phyloP scores from a whole-genome alignment of 2,888 invertebrate genomes.

The Xiphydria camelus region DNA sequence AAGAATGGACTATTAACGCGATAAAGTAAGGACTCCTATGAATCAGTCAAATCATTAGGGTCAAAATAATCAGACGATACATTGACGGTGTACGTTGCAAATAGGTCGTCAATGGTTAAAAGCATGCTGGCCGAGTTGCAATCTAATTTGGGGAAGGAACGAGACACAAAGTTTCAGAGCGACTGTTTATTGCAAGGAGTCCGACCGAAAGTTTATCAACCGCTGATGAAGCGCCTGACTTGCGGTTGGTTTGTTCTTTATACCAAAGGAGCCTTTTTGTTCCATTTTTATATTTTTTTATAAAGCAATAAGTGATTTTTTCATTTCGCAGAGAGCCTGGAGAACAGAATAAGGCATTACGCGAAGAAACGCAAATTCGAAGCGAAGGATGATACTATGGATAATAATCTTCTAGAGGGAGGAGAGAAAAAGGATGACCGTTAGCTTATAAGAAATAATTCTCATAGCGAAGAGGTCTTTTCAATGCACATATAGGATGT shows the following conservation, averaged over 20 bases:
- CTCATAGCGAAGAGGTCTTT: no score
- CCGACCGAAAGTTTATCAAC: slow-evolving; percentile 71
- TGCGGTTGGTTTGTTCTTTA: slow-evolving; percentile 69
- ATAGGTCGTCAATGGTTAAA: slow-evolving; percentile 62
- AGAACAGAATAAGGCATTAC: slow-evolving; percentile 77
- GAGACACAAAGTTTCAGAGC: slow-evolving; percentile 58
- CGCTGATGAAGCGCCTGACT: slow-evolving; percentile 72
- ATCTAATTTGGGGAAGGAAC: slow-evolving; percentile 30
- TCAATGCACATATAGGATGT: no score
- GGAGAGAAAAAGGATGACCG: no score
- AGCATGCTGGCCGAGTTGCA: slow-evolving; percentile 63
- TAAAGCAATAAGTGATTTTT: slow-evolving; percentile 9
- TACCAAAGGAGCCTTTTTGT: background rate
- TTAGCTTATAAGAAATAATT: no score
- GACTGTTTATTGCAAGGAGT: slow-evolving; percentile 70
- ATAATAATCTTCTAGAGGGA: no score
- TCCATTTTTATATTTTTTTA: slow-evolving; percentile 17
- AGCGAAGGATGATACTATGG: slow-evolving; percentile 15
- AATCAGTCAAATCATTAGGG: no score
- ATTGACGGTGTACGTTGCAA: slow-evolving; percentile 14
- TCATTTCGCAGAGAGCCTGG: slow-evolving; percentile 73
- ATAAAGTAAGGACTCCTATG: slow-evolving; percentile 66
- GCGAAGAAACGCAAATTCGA: slow-evolving; percentile 67
- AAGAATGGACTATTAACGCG: slow-evolving; percentile 72
- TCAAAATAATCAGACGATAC: background rate